These are phyloP conservation scores for Scleropages formosus DNA, from an alignment of 2,797 vertebrate species.

Conservation along the genomic window DNA sequence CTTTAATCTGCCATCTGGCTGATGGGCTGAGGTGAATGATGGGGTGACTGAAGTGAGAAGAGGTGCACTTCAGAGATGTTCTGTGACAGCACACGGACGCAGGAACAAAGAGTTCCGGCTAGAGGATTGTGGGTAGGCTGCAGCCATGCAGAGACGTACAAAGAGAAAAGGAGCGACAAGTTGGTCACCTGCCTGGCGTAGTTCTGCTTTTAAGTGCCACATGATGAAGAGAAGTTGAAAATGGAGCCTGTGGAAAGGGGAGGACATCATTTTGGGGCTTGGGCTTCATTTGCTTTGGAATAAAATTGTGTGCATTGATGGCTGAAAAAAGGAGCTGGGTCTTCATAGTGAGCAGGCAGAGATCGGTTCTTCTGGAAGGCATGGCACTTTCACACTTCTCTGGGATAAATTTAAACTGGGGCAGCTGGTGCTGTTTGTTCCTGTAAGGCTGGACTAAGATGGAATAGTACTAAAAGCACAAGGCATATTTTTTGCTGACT, in stretches of 20 bases:
- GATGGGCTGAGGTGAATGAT: neutral
- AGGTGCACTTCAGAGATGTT: neutral
- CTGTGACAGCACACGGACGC: neutral
- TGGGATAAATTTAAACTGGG: neutral
- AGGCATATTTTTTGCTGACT: constrained; percentile 8
- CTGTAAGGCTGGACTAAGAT: neutral
- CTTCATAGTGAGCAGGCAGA: neutral
- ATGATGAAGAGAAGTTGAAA: neutral
- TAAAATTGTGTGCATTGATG: neutral
- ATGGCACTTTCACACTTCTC: neutral
- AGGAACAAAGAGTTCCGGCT: neutral
- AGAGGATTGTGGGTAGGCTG: no score
- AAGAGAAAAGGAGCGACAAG: no score
- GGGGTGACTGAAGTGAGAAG: no score
- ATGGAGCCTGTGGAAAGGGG: neutral
- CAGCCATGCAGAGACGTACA: no score
- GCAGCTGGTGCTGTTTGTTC: neutral
- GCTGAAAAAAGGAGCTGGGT: neutral
- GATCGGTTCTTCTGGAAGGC: neutral
- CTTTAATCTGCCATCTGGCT: neutral
- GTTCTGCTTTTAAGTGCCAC: neutral
- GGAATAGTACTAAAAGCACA: constrained; percentile 1
- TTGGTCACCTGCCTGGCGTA: no score
- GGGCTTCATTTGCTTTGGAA: neutral
- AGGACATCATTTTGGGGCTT: neutral